Evolutionary conservation across 2,888 invertebrate species (phyloP).

Genomic region (Cetonia aurata): DNA sequence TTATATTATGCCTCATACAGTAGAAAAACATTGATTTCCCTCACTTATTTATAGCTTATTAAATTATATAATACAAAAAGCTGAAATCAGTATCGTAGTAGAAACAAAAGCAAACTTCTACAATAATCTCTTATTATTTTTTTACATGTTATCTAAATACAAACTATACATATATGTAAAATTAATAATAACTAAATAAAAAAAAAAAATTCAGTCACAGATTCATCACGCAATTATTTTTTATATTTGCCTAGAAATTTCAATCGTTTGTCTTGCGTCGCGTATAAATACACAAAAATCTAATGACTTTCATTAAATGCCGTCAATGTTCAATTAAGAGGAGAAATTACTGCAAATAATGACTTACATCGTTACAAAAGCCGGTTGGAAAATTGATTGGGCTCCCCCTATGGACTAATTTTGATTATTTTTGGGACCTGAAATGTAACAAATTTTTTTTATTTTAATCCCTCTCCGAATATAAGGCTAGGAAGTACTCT

Average conservation of each 20-base stretch:
- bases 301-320: not conserved
- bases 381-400: no score
- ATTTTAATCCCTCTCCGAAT: slow-evolving; percentile 12
- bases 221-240: slow-evolving; percentile 22
- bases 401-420: no score
- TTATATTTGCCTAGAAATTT: not conserved
- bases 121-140: slow-evolving; percentile 12
- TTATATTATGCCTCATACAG: not conserved
- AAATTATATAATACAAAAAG: slow-evolving; percentile 46
- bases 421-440: no score
- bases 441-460: not conserved
- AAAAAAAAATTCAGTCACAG: slow-evolving; percentile 24
- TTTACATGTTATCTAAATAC: no score
- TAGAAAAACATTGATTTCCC: slow-evolving; percentile 6
- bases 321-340: not conserved
- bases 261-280: not conserved
- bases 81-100: slow-evolving; percentile 10
- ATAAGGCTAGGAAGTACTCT: not conserved
- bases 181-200: not conserved
- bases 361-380: not conserved
- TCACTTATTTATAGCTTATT: slow-evolving; percentile 30
- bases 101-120: slow-evolving; percentile 19
- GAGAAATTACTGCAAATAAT: slow-evolving; percentile 9
- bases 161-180: slow-evolving; percentile 21
- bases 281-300: no score